Conservation (phyloP, 2,797 vertebrate genomes). For the Gymnopithys bicolor region DNA sequence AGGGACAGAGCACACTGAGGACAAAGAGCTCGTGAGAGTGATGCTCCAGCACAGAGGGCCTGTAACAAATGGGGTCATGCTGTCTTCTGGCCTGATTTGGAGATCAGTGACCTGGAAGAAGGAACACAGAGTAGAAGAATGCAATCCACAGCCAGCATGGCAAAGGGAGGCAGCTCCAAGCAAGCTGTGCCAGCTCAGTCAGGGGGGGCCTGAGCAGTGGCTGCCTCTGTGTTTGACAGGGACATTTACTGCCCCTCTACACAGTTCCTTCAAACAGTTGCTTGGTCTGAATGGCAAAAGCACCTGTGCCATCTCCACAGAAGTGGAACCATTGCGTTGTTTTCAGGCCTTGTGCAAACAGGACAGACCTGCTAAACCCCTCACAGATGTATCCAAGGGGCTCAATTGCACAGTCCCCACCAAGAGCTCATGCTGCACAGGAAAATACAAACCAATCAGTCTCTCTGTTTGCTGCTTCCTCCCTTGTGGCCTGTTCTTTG, state of each 20-base stretch:
- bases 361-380: background rate
- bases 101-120: conserved; percentile 32
- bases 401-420: background rate
- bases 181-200: background rate
- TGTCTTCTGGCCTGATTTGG: conserved; percentile 28
- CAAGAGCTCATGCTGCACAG: background rate
- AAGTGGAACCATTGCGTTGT: background rate
- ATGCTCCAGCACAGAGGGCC: background rate
- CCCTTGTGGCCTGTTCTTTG: background rate
- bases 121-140: background rate
- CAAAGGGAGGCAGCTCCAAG: background rate
- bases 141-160: background rate
- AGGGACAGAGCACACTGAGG: background rate
- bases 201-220: background rate
- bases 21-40: background rate
- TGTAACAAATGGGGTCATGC: background rate
- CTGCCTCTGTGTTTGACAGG: background rate
- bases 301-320: background rate
- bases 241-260: background rate
- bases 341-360: background rate
- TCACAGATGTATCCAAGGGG: background rate
- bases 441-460: background rate
- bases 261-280: background rate
- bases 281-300: background rate
- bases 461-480: background rate